Evolutionary conservation across 2,888 invertebrate genomes (phyloP).

Genomic region (Marasmarcha lunaedactyla): DNA sequence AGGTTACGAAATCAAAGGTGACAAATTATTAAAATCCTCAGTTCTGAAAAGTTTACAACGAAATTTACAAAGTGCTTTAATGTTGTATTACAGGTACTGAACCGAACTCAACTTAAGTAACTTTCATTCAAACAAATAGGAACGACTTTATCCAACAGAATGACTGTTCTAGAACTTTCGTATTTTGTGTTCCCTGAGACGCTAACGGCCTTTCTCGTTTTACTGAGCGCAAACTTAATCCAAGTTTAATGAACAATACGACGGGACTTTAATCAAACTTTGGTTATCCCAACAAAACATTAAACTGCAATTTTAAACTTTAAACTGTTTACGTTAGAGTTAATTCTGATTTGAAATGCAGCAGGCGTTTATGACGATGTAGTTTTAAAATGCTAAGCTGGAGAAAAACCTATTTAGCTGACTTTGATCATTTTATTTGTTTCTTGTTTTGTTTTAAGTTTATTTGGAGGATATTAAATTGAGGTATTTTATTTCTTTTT

Average conservation of each 20-base stretch:
- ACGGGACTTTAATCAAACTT: conserved; percentile 71
- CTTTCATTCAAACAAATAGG: no score
- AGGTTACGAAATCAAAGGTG: no score
- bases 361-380: conserved; percentile 20
- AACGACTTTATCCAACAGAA: no score
- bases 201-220: conserved; percentile 70
- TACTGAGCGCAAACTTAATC: conserved; percentile 67
- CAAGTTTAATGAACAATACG: conserved; percentile 72
- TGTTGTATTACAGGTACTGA: no score
- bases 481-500: no score
- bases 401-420: conserved; percentile 65
- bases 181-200: conserved; percentile 49
- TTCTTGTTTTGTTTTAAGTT: conserved; percentile 47
- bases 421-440: conserved; percentile 64
- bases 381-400: conserved; percentile 21
- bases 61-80: no score
- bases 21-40: no score
- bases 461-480: conserved; percentile 18
- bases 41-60: no score
- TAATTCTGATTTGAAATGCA: conserved; percentile 18
- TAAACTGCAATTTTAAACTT: conserved; percentile 23
- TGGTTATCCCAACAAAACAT: conserved; percentile 40
- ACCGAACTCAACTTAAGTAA: no score
- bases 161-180: conserved; percentile 8
- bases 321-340: conserved; percentile 13